These are phyloP conservation scores for Pseudococcus viburni DNA, from an alignment of 2,888 invertebrate genomes.

Conservation along the genomic window DNA sequence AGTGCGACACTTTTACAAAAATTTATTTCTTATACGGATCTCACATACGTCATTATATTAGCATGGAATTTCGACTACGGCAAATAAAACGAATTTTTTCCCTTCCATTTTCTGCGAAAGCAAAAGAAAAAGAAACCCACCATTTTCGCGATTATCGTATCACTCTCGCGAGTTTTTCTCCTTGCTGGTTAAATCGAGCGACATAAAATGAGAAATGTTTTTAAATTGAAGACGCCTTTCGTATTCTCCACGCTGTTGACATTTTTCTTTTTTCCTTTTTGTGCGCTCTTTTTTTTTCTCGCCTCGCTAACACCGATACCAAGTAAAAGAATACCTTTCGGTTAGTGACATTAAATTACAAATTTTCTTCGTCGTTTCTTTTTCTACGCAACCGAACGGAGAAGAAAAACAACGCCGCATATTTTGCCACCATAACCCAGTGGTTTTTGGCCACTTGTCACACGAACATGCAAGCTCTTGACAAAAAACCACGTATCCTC, in stretches of 20 bases:
- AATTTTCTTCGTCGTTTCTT: slow-evolving; percentile 20
- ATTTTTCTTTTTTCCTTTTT: not conserved
- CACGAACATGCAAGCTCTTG: not conserved
- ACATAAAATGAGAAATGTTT: slow-evolving; percentile 51
- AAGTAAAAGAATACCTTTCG: slow-evolving; percentile 1
- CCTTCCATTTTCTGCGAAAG: not conserved
- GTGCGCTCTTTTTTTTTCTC: not conserved
- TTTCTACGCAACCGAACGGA: not conserved
- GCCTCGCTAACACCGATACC: not conserved
- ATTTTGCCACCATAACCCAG: not conserved
- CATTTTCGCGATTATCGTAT: slow-evolving; percentile 46
- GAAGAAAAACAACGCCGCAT: not conserved
- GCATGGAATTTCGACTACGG: not conserved
- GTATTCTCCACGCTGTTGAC: slow-evolving; percentile 5
- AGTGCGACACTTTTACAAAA: not conserved
- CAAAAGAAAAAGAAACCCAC: not conserved
- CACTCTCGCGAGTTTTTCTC: slow-evolving; percentile 24
- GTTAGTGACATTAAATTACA: slow-evolving; percentile 52
- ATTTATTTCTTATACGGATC: not conserved
- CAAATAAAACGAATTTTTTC: not conserved
- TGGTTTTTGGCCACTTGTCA: not conserved
- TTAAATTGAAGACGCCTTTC: slow-evolving; percentile 45
- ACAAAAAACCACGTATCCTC: not conserved
- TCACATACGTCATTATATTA: not conserved
- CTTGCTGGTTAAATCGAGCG: slow-evolving; percentile 43